phyloP scores from a whole-genome alignment of 2,113 vertebrate genomes.

The Ivindomyrus marchei region DNA sequence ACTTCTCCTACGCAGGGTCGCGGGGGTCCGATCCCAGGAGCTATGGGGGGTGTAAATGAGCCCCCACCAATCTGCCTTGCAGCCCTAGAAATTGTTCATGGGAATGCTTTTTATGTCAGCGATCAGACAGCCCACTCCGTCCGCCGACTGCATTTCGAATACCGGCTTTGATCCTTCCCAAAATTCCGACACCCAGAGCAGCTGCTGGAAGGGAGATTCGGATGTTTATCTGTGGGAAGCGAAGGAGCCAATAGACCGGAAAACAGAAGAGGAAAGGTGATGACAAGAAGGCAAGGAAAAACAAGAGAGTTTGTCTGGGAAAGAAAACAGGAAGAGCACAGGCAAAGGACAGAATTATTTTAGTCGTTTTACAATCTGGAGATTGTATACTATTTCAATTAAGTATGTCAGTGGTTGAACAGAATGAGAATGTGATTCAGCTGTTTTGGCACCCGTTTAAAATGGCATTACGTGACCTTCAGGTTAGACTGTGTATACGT shows the following conservation, averaged over 20 bases:
- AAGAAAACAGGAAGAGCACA: neutral
- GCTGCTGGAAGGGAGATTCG: neutral
- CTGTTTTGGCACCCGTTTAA: neutral
- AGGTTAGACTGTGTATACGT: constrained; percentile 1
- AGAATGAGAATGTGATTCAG: neutral
- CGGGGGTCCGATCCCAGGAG: neutral
- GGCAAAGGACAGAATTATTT: neutral
- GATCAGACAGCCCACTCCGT: neutral
- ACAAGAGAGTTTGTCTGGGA: neutral
- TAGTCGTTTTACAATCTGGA: neutral
- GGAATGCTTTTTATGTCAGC: neutral
- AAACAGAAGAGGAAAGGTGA: neutral
- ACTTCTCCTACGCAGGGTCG: neutral
- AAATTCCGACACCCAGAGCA: neutral
- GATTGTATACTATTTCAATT: neutral
- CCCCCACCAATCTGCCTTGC: neutral
- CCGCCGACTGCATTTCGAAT: neutral
- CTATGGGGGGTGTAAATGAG: neutral
- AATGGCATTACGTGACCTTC: constrained; percentile 16
- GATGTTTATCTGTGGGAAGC: neutral
- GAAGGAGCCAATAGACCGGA: neutral
- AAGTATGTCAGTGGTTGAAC: neutral
- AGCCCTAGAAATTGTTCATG: neutral
- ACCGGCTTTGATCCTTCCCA: neutral
- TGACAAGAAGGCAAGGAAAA: neutral